phyloP scores from a whole-genome alignment of 2,888 invertebrate species.

The Nebria salina region DNA sequence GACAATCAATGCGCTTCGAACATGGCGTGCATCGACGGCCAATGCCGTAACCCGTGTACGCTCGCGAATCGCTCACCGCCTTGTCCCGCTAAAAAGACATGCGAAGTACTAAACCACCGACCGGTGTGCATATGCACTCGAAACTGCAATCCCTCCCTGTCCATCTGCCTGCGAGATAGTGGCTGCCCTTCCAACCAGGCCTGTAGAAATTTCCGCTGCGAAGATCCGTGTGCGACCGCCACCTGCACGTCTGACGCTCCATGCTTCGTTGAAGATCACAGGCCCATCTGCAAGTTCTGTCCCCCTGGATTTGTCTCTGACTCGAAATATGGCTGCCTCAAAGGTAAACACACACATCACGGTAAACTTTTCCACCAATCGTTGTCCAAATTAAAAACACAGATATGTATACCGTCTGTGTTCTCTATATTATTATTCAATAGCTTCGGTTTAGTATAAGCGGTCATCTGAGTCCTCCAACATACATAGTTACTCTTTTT shows the following conservation, averaged over 20 bases:
- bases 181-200: conserved; percentile 87
- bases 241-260: conserved; percentile 87
- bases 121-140: conserved; percentile 87
- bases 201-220: conserved; percentile 88
- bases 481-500: conserved; percentile 12
- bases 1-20: conserved; percentile 88
- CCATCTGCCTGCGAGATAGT: conserved; percentile 88
- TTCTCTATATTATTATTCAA: conserved; percentile 38
- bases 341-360: conserved; percentile 77
- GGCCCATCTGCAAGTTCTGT: conserved; percentile 95
- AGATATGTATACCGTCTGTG: conserved; percentile 28
- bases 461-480: conserved; percentile 39
- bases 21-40: conserved; percentile 83
- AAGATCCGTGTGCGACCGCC: conserved; percentile 88
- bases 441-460: conserved; percentile 38
- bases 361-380: conserved; percentile 20
- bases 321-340: conserved; percentile 92
- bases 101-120: conserved; percentile 88
- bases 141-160: conserved; percentile 85
- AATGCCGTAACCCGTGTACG: conserved; percentile 88
- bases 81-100: conserved; percentile 85
- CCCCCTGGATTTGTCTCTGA: conserved; percentile 92
- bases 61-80: conserved; percentile 70
- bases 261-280: conserved; percentile 94
- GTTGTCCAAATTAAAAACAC: conserved; percentile 21